A percentile compares a stretch with the other conserved stretches of the same genome.
Evolutionary conservation across 2,113 vertebrate genomes (phyloP).

Genomic region (Eonycteris spelaea): DNA sequence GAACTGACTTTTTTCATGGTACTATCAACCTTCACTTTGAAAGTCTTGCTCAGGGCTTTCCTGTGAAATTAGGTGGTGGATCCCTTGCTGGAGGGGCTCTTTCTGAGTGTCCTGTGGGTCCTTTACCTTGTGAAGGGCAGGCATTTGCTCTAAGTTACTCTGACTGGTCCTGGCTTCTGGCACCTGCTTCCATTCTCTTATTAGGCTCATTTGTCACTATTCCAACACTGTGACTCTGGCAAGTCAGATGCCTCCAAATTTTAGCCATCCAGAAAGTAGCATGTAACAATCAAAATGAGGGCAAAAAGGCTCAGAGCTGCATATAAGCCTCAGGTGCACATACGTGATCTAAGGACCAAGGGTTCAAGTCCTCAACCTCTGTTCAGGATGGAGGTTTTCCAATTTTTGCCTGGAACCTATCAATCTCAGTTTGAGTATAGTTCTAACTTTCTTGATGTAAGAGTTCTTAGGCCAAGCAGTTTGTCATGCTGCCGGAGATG

Average conservation of each 20-base stretch:
- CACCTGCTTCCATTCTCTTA: fast-evolving
- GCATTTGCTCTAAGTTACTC: background rate
- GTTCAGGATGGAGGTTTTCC: background rate
- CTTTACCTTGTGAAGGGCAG: background rate
- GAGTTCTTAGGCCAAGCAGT: background rate
- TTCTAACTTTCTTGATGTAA: background rate
- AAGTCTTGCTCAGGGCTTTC: background rate
- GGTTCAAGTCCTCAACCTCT: background rate
- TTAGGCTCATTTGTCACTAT: background rate
- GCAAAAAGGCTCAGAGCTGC: background rate
- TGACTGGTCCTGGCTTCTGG: background rate
- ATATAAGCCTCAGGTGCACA: background rate
- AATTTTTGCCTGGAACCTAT: background rate
- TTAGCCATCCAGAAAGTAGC: background rate
- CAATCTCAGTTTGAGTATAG: fast-evolving
- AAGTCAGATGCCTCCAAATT: background rate
- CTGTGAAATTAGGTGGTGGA: background rate
- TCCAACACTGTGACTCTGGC: background rate
- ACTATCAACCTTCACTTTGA: too few relatives aligned
- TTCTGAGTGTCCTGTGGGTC: background rate
- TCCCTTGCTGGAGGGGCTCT: background rate
- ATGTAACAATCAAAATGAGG: background rate
- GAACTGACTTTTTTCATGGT: background rate
- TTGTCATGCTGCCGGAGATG: background rate
- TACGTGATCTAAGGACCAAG: background rate